Percentiles rank a stretch among this genome's conserved stretches.
Conservation (phyloP, 2,113 vertebrate genomes). For the Rissa tridactyla region DNA sequence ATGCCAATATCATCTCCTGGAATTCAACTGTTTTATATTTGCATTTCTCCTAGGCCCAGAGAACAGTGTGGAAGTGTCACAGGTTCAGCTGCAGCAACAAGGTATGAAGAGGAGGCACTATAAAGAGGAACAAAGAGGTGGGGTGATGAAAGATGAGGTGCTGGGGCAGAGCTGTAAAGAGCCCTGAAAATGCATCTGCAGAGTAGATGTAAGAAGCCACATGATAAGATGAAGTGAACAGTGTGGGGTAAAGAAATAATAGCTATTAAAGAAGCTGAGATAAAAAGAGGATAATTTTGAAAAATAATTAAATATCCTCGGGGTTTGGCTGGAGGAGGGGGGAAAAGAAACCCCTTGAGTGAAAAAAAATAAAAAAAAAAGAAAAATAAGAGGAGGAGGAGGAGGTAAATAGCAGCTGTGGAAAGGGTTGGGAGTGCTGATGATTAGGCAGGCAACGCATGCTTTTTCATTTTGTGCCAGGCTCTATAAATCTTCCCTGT, state of each 20-base stretch:
- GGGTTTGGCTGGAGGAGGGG: neutral
- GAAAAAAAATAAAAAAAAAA: neutral
- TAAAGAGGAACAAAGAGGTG: slow-evolving; percentile 17
- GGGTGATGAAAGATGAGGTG: slow-evolving; percentile 14
- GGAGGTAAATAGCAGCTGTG: slow-evolving; percentile 51
- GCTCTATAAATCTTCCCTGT: slow-evolving; percentile 10
- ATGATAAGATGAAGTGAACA: slow-evolving; percentile 48
- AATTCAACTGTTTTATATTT: slow-evolving; percentile 17
- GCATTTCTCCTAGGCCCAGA: neutral
- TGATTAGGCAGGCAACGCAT: neutral
- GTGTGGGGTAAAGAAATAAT: slow-evolving; percentile 23
- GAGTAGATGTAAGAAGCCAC: slow-evolving; percentile 38
- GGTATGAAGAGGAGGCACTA: neutral
- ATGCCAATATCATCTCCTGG: slow-evolving; percentile 11
- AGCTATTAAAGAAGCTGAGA: slow-evolving; percentile 32
- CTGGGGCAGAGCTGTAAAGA: neutral
- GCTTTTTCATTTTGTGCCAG: slow-evolving; percentile 49
- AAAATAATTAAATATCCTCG: slow-evolving; percentile 52
- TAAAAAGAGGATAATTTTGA: slow-evolving; percentile 41
- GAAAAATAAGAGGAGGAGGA: neutral
- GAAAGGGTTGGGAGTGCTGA: neutral
- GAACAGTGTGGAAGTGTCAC: neutral
- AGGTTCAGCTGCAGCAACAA: neutral
- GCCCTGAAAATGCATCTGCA: neutral
- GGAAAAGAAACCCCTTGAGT: neutral